Percentiles rank a stretch among this genome's conserved stretches.
Evolutionary conservation across 2,113 vertebrate species (phyloP).

Genomic region (Scomber scombrus): DNA sequence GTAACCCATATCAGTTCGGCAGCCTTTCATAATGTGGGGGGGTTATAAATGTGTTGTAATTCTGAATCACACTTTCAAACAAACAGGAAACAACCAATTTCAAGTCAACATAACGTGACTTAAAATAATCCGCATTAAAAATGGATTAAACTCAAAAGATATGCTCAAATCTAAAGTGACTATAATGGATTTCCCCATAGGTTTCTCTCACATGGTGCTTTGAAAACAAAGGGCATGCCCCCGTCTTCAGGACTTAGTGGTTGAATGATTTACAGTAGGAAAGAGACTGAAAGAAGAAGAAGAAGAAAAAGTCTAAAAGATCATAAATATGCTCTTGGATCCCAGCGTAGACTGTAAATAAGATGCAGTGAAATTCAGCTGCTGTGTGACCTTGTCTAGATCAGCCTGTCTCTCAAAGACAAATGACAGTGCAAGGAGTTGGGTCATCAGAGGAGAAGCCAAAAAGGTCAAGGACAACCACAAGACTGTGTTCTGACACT

Average conservation of each 20-base stretch:
- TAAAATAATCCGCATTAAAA: too few species aligned
- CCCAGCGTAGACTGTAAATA: background rate
- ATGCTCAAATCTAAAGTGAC: too few species aligned
- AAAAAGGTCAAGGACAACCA: slow-evolving; percentile 3
- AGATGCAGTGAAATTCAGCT: background rate
- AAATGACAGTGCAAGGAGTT: background rate
- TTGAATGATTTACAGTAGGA: background rate
- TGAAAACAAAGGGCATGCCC: background rate
- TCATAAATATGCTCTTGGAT: background rate
- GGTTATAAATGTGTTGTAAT: background rate
- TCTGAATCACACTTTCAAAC: background rate
- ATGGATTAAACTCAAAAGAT: background rate
- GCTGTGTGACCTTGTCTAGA: background rate
- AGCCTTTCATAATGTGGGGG: background rate
- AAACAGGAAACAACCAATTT: background rate
- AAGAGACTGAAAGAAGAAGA: background rate
- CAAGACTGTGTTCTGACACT: background rate
- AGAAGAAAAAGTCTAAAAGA: background rate
- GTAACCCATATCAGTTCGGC: too few species aligned
- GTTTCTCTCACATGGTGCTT: background rate
- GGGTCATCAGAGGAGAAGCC: background rate
- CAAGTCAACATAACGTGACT: background rate
- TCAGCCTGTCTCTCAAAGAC: background rate
- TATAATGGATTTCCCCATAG: too few species aligned
- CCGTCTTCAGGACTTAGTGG: background rate